phyloP scores from a whole-genome alignment of 2,888 invertebrate genomes.

The Diarsia rubi region DNA sequence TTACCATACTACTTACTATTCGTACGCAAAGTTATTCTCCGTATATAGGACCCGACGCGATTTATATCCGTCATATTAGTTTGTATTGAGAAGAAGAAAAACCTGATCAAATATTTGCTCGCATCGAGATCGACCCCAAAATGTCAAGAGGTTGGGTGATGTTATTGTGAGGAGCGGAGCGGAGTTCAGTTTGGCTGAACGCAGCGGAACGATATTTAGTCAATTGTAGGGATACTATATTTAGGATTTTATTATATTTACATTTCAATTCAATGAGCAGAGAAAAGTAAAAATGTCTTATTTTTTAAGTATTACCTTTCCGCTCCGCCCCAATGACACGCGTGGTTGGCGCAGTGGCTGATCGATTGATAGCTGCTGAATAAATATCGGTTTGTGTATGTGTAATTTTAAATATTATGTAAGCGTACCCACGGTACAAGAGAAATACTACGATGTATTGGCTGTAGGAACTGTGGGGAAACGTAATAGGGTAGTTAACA shows the following conservation, averaged over 20 bases:
- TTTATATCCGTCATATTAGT: slow-evolving; percentile 59
- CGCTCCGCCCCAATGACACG: not conserved
- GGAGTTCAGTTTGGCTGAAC: not conserved
- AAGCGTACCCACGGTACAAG: no score
- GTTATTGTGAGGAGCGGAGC: slow-evolving; percentile 7
- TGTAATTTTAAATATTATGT: no score
- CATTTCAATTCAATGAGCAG: not conserved
- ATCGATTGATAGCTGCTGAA: no score
- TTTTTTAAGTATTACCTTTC: not conserved
- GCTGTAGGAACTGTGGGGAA: no score
- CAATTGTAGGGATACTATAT: not conserved
- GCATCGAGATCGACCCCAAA: slow-evolving; percentile 37
- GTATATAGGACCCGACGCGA: slow-evolving; percentile 23
- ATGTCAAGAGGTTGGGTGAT: slow-evolving; percentile 38
- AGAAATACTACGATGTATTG: no score
- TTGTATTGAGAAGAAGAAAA: slow-evolving; percentile 54
- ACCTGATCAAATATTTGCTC: slow-evolving; percentile 60
- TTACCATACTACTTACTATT: slow-evolving; percentile 45
- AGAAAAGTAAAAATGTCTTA: not conserved
- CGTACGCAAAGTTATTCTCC: slow-evolving; percentile 32
- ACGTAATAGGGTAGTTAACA: no score
- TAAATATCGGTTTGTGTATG: no score
- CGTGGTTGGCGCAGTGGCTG: no score
- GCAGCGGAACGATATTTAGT: not conserved
- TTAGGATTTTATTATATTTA: not conserved